phyloP scores from a whole-genome alignment of 2,797 vertebrate genomes.

The Thripadectes ignobilis region DNA sequence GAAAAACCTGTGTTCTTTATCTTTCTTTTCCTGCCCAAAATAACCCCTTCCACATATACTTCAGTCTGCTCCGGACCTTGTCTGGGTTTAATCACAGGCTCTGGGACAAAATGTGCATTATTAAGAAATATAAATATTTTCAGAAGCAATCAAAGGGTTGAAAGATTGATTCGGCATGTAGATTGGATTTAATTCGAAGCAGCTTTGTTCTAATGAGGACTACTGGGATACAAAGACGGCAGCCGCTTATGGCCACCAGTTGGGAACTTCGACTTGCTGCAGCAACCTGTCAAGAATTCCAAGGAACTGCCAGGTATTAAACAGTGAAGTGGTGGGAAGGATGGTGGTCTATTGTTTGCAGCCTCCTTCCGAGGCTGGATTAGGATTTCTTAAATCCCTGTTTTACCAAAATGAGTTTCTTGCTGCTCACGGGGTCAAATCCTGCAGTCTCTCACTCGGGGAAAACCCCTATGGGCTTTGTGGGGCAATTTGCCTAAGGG shows the following conservation, averaged over 20 bases:
- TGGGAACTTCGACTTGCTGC: slow-evolving; percentile 33
- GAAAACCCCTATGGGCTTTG: background rate
- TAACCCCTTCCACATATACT: slow-evolving; percentile 58
- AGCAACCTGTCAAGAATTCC: slow-evolving; percentile 56
- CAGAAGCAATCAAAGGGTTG: slow-evolving; percentile 82
- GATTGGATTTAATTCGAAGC: slow-evolving; percentile 81
- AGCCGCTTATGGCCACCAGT: slow-evolving; percentile 53
- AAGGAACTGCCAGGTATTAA: slow-evolving; percentile 14
- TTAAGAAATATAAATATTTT: slow-evolving; percentile 87
- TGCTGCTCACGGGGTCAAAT: background rate
- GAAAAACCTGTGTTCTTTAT: slow-evolving; percentile 72
- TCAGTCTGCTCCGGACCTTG: slow-evolving; percentile 60
- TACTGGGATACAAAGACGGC: slow-evolving; percentile 71
- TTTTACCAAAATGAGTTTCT: slow-evolving; percentile 28
- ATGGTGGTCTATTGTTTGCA: background rate
- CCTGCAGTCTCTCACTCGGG: background rate
- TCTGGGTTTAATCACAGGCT: slow-evolving; percentile 82
- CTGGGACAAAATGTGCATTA: slow-evolving; percentile 81
- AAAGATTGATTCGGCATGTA: slow-evolving; percentile 81
- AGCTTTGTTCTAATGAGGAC: slow-evolving; percentile 82
- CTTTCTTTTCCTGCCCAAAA: slow-evolving; percentile 70
- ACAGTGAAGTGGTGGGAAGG: background rate
- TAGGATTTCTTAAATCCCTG: background rate
- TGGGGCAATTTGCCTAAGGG: background rate
- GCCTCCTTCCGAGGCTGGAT: background rate